phyloP scores from a whole-genome alignment of 2,113 vertebrate genomes.

The Tapirus terrestris region DNA sequence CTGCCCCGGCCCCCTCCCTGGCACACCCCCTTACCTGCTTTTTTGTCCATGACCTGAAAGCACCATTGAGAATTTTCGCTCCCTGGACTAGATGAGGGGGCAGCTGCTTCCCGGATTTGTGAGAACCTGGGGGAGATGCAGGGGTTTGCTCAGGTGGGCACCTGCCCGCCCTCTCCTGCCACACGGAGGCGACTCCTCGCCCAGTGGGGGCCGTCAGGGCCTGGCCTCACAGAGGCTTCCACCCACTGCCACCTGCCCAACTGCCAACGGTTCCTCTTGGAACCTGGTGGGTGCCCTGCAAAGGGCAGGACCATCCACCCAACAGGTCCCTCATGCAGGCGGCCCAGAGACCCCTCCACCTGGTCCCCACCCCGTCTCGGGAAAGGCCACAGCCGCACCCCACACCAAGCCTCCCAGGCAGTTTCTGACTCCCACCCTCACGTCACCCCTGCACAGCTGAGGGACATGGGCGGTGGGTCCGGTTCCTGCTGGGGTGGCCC shows the following conservation, averaged over 20 bases:
- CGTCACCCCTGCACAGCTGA: background rate
- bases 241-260: conserved; percentile 24
- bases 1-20: background rate
- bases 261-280: conserved; percentile 69
- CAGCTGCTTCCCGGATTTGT: conserved; percentile 97
- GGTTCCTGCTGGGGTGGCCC: background rate
- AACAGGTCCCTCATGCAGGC: background rate
- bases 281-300: background rate
- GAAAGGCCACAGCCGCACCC: background rate
- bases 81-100: conserved; percentile 95
- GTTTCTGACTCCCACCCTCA: background rate
- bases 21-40: conserved; percentile 91
- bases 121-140: conserved; percentile 89
- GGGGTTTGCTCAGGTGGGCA: background rate
- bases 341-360: background rate
- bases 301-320: background rate
- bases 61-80: conserved; percentile 99
- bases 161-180: background rate
- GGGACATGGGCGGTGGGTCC: background rate
- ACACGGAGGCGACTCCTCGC: background rate
- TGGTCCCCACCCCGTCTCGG: background rate
- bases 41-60: conserved; percentile 98
- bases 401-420: background rate
- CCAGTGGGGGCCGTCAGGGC: accelerated
- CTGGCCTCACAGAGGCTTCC: background rate